Evolutionary conservation across 1,140 invertebrate species (phyloP), one percentile per base, ranked within the genome.

Genomic region (Papilio dardanus): DNA sequence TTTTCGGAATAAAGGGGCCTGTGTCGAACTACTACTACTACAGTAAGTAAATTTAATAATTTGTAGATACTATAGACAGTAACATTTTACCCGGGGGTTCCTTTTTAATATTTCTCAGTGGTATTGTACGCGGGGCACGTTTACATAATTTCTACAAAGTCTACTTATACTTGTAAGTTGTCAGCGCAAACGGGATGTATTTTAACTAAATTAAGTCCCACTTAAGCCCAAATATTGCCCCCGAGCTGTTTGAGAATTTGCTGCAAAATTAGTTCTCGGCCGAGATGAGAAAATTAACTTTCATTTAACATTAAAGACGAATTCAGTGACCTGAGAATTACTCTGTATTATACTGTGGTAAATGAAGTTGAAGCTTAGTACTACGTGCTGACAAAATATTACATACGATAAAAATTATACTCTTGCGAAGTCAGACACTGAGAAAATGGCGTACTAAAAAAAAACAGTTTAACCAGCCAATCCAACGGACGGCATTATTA

Each of bases 161-260:
- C 54, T 28, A 30, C 24, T 62, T 58, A 58, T 58, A 30, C 10
- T 62, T 62, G 10, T 62, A 62, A 62, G 54, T 74, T 74, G 50
- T 54, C 71, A 74, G 71, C 35, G 50, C 31, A 19, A 50, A 40
- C 50, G 24, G 68, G 69, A 71, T 75, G 58, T 78, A 76, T 78
- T 78, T 78, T 76, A 76, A 50, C 75, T 58, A 75, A 81, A 81
- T 81, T 77, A 81, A 79, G 76, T 77, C 69, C 71, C 71, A 81
- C 76, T 81, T 81, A 81, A 81, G 80, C 80, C 77, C 73, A 81
- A 81, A 81, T 81, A 81, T 81, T 77, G 76, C 76, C 80, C 28
- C 50, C 74, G 77, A 75, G 78, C 69, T 74, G 75, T 67, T 50
- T 19, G 75, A 46, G 65, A 77, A 68, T 79, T 76, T 74, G 73